Conservation (phyloP, 2,113 vertebrate genomes). For the Gulo gulo region DNA sequence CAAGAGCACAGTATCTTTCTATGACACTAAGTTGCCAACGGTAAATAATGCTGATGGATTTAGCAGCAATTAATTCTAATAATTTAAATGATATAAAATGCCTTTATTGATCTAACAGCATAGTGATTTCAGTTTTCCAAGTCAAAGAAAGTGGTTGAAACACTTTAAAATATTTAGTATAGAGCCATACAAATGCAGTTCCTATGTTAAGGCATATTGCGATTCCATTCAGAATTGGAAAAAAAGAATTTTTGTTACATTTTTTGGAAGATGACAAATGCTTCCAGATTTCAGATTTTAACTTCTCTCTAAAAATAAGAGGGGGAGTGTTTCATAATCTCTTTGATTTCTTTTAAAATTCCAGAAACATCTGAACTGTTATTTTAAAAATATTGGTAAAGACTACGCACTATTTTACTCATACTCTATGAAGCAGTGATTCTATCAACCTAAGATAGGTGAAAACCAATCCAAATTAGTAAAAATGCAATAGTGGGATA, state of each 20-base stretch:
- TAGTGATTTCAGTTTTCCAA: background rate
- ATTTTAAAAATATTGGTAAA: background rate
- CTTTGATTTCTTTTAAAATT: slow-evolving; percentile 33
- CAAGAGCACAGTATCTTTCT: background rate
- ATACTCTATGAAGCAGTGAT: background rate
- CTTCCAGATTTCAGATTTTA: slow-evolving; percentile 7
- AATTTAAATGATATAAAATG: slow-evolving; percentile 4
- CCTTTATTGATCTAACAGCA: background rate
- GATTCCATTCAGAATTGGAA: background rate
- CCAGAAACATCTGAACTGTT: background rate
- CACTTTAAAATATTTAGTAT: background rate
- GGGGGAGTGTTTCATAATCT: background rate
- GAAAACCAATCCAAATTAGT: background rate
- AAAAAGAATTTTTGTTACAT: background rate
- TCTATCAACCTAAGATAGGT: background rate
- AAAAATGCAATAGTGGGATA: background rate
- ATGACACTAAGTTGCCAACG: background rate
- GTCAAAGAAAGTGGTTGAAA: background rate
- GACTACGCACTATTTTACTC: background rate
- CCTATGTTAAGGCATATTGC: background rate
- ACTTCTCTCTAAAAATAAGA: background rate
- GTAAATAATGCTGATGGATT: background rate
- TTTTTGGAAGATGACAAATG: slow-evolving; percentile 19
- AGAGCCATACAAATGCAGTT: background rate
- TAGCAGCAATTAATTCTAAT: background rate